Conservation (phyloP, 2,797 vertebrate genomes). For the Cryptoprocta ferox region DNA sequence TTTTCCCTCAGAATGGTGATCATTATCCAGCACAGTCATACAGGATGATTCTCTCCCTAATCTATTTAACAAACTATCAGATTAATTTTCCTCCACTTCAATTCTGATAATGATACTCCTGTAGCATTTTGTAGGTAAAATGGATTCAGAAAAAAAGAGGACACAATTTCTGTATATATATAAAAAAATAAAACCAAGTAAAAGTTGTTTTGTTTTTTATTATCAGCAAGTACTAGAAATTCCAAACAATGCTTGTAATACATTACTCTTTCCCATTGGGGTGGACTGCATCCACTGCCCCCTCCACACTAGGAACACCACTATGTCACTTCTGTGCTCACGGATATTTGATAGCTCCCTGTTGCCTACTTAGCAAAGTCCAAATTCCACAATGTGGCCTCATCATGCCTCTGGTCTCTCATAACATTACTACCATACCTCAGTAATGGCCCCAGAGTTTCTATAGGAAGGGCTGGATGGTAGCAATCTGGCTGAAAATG, state of each 20-base stretch:
- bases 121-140: background rate
- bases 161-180: background rate
- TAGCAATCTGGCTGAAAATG: background rate
- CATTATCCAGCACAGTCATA: background rate
- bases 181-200: background rate
- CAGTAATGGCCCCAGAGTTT: background rate
- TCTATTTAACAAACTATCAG: background rate
- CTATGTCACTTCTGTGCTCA: background rate
- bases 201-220: background rate
- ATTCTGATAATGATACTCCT: background rate
- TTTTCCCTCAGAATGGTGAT: background rate
- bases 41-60: background rate
- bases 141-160: background rate
- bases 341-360: background rate
- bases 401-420: background rate
- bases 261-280: background rate
- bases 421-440: background rate
- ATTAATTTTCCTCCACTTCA: background rate
- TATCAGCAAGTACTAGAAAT: background rate
- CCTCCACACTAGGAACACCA: background rate
- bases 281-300: background rate
- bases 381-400: background rate
- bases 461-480: background rate
- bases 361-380: rapidly evolving
- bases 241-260: background rate